Evolutionary conservation across 1,140 invertebrate species (phyloP), one percentile per base, ranked within the genome.

Genomic region (Drosophila jambulina): DNA sequence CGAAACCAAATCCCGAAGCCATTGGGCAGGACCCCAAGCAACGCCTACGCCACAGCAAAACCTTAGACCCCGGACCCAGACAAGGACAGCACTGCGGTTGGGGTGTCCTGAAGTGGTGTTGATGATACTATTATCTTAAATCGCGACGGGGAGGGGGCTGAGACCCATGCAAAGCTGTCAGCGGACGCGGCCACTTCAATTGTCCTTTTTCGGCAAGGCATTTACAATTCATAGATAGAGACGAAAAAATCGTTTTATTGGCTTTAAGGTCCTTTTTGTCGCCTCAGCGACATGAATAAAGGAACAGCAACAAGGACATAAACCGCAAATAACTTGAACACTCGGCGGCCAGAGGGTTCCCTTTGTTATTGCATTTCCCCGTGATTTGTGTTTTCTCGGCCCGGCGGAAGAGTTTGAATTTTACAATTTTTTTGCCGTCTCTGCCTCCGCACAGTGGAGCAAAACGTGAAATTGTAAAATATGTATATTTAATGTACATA

Each of bases 121-220:
- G 91, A 92, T 92, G 91, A 92, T 92, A 87, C 91, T 86, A 92
- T 92, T 92, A 92, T 92, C 91, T 92, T 81, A 91, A 75, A 92
- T 91, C 87, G 84, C 84, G 81, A 53, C 56, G 54, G 60, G 54
- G 36, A 51, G 38, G 64, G 59, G 36, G 19, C 72, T 38, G 58
- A 76, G 74, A 70, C 67, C 79, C 63, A 61, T 42, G 69, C 65
- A 57, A 67, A 80, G 83, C 86, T 91, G 82, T 90, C 85, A 82
- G 53, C 72, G 65, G 75, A 67, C 57, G 75, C 83, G 54, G 70
- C 62, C 74, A 75, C 85, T 79, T 85, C 81, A 87, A 87, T 81
- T 81, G 85, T 90, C 85, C 81, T 81, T 79, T 81, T 71, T 68
- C 46, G 58, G 57, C 71, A 62, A 78, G 48, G 75, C 64, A 78